Conservation (phyloP, 1,140 invertebrate species). For the Ips nitidus region DNA sequence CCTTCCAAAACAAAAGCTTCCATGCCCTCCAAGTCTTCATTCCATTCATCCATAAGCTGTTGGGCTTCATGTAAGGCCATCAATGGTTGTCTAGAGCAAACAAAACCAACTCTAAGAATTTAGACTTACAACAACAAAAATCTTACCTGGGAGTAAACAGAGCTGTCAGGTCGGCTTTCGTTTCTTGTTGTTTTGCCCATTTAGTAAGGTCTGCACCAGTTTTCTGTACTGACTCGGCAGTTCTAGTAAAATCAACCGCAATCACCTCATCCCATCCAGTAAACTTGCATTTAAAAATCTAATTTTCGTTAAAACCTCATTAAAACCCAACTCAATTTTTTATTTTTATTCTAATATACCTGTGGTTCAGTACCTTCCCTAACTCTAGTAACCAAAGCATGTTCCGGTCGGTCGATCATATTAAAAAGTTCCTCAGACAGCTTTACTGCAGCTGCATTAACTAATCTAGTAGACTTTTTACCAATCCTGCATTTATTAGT, state of each 20-base stretch:
- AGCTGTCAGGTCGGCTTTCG: constrained; percentile 89
- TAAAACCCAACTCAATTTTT: constrained; percentile 2
- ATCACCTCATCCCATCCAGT: constrained; percentile 98
- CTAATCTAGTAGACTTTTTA: constrained; percentile 94
- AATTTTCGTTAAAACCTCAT: constrained; percentile 40
- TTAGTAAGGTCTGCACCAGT: constrained; percentile 95
- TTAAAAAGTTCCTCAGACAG: constrained; percentile 92
- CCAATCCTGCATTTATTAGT: constrained; percentile 75
- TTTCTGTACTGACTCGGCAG: constrained; percentile 93
- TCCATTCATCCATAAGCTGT: constrained; percentile 91
- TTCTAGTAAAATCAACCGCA: constrained; percentile 97
- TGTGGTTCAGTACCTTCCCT: constrained; percentile 83
- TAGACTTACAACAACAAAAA: background rate
- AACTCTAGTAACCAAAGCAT: constrained; percentile 86
- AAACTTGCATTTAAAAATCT: constrained; percentile 98
- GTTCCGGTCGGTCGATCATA: constrained; percentile 87
- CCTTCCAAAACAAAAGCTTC: constrained; percentile 98
- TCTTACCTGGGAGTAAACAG: constrained; percentile 90
- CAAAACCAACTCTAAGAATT: background rate
- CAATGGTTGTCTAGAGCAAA: constrained; percentile 68
- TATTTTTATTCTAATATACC: constrained; percentile 43
- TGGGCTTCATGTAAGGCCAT: constrained; percentile 86
- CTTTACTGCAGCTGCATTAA: constrained; percentile 95
- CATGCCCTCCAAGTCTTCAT: constrained; percentile 95
- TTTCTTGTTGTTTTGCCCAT: constrained; percentile 90